These are phyloP conservation scores for Mesoclemmys tuberculata DNA, from an alignment of 2,113 vertebrate species.

Conservation along the genomic window DNA sequence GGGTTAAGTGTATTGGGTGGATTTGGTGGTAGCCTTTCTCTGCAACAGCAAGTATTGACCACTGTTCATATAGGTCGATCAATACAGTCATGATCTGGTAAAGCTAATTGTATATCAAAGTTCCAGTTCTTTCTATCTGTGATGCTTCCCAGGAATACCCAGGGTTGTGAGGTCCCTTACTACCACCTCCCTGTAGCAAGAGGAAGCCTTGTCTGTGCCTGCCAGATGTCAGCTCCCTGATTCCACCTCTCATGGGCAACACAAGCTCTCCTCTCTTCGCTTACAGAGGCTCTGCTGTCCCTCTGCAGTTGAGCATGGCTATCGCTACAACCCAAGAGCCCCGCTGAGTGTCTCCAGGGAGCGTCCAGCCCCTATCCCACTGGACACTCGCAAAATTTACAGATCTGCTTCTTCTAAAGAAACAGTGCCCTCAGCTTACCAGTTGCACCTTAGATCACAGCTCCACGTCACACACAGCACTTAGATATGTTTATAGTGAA, in stretches of 20 bases:
- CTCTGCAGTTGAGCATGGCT: neutral
- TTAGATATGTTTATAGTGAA: neutral
- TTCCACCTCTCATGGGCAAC: neutral
- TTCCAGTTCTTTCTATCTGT: neutral
- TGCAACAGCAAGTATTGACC: neutral
- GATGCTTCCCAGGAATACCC: neutral
- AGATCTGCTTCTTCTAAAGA: no score
- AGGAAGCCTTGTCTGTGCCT: neutral
- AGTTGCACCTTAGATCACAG: neutral
- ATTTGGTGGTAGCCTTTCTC: accelerated
- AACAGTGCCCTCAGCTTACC: neutral
- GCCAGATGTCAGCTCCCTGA: neutral
- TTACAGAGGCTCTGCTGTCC: no score
- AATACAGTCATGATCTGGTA: neutral
- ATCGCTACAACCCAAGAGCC: neutral
- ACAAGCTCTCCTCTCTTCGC: neutral
- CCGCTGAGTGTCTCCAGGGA: neutral
- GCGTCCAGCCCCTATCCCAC: no score
- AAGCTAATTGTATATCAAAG: neutral
- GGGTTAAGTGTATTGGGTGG: accelerated
- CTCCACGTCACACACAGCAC: no score
- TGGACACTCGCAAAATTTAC: no score
- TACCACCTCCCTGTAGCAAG: neutral
- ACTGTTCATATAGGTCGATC: neutral
- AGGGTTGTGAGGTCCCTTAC: neutral